phyloP scores from a whole-genome alignment of 1,140 invertebrate species.

The Danaus plexippus region DNA sequence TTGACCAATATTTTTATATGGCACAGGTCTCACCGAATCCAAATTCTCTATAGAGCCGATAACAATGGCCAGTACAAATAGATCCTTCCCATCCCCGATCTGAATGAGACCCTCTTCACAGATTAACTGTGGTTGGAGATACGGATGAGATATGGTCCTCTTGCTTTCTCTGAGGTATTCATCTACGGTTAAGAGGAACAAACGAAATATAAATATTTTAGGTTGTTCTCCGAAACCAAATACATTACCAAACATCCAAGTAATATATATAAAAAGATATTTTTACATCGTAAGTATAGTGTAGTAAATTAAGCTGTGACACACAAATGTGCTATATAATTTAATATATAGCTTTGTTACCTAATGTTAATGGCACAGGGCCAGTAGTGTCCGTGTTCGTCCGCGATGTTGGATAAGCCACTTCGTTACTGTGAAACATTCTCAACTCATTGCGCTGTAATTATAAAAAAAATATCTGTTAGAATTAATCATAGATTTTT shows the following conservation, averaged over 20 bases:
- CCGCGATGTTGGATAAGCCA: slow-evolving; percentile 36
- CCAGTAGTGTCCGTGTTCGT: slow-evolving; percentile 18
- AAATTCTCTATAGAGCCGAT: slow-evolving; percentile 56
- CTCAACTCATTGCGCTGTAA: slow-evolving; percentile 55
- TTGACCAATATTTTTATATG: slow-evolving; percentile 1
- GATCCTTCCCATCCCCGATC: slow-evolving; percentile 41
- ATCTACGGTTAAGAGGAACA: slow-evolving; percentile 28
- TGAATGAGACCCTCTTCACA: slow-evolving; percentile 61
- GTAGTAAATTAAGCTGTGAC: not conserved
- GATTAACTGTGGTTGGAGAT: slow-evolving; percentile 44
- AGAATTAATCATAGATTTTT: not conserved
- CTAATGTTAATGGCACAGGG: slow-evolving; percentile 38
- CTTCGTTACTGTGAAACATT: slow-evolving; percentile 60
- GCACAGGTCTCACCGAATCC: slow-evolving; percentile 37
- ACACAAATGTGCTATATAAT: slow-evolving; percentile 6
- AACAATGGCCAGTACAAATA: slow-evolving; percentile 51
- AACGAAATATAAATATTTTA: too few species aligned
- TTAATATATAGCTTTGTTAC: slow-evolving; percentile 23
- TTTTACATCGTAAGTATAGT: too few species aligned
- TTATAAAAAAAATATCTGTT: slow-evolving; percentile 14
- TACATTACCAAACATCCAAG: too few species aligned
- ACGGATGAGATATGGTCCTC: slow-evolving; percentile 39
- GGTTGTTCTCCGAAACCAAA: too few species aligned
- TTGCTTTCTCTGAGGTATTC: slow-evolving; percentile 60
- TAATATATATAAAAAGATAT: too few species aligned